Percentiles rank a stretch among this genome's conserved stretches.
Conservation (phyloP, 30 jellyfish, hydroid and myxozoan genomes). For the Morbakka virulenta region DNA sequence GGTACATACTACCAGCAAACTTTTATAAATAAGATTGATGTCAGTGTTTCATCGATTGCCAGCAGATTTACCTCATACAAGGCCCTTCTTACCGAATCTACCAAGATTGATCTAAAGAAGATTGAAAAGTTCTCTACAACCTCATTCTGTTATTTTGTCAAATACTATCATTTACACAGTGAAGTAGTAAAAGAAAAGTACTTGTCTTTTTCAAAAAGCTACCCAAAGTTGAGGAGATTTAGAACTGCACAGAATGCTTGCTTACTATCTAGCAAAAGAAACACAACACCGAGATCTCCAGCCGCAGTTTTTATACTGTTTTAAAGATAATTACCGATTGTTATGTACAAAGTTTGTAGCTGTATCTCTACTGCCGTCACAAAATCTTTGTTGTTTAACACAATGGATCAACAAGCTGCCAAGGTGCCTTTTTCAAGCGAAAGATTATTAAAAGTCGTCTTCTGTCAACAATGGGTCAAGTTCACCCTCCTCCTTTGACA, state of each 20-base stretch:
- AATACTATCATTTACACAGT: not conserved
- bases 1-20: conserved; percentile 11
- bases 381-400: not conserved
- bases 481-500: not conserved
- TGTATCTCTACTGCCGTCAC: not conserved
- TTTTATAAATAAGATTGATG: not conserved
- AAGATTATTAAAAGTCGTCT: not conserved
- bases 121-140: not conserved
- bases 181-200: not conserved
- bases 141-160: not conserved
- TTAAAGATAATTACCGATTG: not conserved
- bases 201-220: not conserved
- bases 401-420: not conserved
- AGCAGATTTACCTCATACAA: not conserved
- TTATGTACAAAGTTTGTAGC: not conserved
- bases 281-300: not conserved
- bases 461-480: not conserved
- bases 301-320: not conserved
- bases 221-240: not conserved
- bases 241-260: not conserved
- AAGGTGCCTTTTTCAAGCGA: not conserved
- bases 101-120: not conserved
- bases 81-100: not conserved
- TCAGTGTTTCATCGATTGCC: not conserved
- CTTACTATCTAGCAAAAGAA: not conserved